Evolutionary conservation across 2,888 invertebrate species (phyloP).

Genomic region (Griposia aprilina): DNA sequence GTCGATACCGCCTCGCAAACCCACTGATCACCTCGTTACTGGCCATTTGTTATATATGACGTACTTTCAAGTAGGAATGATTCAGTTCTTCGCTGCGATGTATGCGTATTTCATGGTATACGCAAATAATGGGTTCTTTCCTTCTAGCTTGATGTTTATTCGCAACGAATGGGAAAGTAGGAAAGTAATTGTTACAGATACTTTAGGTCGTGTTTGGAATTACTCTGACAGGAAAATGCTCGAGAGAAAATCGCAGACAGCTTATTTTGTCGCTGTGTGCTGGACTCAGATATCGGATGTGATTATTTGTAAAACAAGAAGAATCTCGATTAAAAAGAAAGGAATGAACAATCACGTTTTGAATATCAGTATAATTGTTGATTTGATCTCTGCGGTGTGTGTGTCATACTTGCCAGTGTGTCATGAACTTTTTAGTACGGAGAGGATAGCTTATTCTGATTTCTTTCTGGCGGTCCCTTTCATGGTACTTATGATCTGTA

Average conservation of each 20-base stretch:
- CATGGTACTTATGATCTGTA: constrained; percentile 93
- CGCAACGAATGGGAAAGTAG: constrained; percentile 93
- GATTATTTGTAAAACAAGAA: constrained; percentile 94
- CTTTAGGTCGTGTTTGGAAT: constrained; percentile 94
- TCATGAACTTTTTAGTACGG: constrained; percentile 93
- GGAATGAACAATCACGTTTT: constrained; percentile 94
- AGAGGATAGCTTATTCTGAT: constrained; percentile 92
- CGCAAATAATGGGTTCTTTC: constrained; percentile 95
- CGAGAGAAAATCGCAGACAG: constrained; percentile 94
- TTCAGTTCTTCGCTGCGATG: constrained; percentile 95
- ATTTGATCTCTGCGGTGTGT: constrained; percentile 92
- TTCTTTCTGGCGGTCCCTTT: constrained; percentile 94
- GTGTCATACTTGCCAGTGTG: constrained; percentile 93
- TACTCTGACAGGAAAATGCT: constrained; percentile 92
- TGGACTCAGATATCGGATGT: constrained; percentile 95
- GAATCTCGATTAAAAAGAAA: constrained; percentile 93
- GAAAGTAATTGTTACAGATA: constrained; percentile 92
- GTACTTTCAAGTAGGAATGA: constrained; percentile 96
- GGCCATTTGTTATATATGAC: constrained; percentile 93
- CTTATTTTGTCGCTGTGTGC: constrained; percentile 95
- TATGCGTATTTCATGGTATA: constrained; percentile 95
- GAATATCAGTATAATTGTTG: constrained; percentile 91
- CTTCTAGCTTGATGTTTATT: constrained; percentile 92
- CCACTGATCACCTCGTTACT: constrained; percentile 89
- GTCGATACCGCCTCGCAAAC: constrained; percentile 91